Percentiles rank a stretch among this genome's conserved stretches.
phyloP scores from a whole-genome alignment of 2,888 invertebrate genomes.

The Ramazzottius varieornatus region DNA sequence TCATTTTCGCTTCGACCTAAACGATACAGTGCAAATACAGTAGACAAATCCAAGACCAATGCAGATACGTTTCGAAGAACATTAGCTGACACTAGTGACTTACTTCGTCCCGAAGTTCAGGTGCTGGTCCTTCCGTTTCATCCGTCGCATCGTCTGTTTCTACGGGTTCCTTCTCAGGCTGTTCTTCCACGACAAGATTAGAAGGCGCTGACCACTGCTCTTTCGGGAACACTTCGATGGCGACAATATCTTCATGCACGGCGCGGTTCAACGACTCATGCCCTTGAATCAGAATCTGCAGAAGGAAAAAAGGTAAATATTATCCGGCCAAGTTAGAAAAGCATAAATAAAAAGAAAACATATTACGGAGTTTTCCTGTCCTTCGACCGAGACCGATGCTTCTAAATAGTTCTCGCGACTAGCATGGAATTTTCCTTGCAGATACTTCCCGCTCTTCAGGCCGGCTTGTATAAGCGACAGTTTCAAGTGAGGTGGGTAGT shows the following conservation, averaged over 20 bases:
- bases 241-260: conserved; percentile 77
- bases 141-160: conserved; percentile 12
- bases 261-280: conserved; percentile 62
- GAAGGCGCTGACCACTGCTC: conserved; percentile 70
- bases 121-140: neutral
- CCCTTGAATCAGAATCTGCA: conserved; percentile 46
- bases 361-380: conserved; percentile 47
- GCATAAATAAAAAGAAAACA: conserved; percentile 5
- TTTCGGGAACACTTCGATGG: conserved; percentile 59
- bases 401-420: conserved; percentile 81
- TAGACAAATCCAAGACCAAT: neutral
- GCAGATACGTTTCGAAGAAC: neutral
- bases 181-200: conserved; percentile 29
- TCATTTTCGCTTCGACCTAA: neutral
- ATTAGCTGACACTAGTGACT: neutral
- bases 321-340: neutral
- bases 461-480: conserved; percentile 48
- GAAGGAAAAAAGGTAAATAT: neutral
- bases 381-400: conserved; percentile 50
- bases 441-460: conserved; percentile 42
- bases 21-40: too few species aligned
- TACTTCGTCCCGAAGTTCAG: neutral
- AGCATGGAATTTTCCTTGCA: conserved; percentile 49
- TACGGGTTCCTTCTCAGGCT: conserved; percentile 10
- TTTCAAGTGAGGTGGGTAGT: conserved; percentile 55